phyloP scores from a whole-genome alignment of 2,797 vertebrate genomes.

The Sardinella longiceps region DNA sequence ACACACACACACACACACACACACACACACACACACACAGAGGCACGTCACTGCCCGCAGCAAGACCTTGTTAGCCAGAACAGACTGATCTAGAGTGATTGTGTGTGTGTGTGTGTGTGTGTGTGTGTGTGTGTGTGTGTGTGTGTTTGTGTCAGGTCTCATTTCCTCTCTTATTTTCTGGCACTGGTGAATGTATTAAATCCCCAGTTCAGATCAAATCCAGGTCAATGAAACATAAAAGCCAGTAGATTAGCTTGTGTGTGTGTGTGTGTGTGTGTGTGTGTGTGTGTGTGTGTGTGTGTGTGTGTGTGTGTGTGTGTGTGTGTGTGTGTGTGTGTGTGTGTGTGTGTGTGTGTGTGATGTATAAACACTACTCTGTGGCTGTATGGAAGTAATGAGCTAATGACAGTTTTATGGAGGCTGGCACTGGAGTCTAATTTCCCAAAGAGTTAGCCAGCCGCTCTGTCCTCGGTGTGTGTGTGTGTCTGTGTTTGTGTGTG shows the following conservation, averaged over 20 bases:
- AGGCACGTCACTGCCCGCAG: not conserved
- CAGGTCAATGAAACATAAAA: not conserved
- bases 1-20: not conserved
- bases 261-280: not conserved
- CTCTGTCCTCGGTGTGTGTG: no score
- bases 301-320: not conserved
- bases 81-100: not conserved
- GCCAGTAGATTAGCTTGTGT: not conserved
- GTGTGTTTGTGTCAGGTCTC: not conserved
- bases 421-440: no score
- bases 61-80: no score
- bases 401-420: no score
- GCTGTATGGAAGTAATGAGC: no score
- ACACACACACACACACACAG: no score
- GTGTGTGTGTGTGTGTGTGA: not conserved
- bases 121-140: no score
- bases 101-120: no score
- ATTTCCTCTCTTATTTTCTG: not conserved
- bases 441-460: no score
- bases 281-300: not conserved
- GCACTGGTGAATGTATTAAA: not conserved
- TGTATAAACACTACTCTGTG: no score
- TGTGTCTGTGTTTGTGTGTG: no score
- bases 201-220: not conserved
- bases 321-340: not conserved